These are phyloP conservation scores for zebrafish (Danio rerio) DNA, from an alignment of 2,113 vertebrate species.

Conservation along the genomic window DNA sequence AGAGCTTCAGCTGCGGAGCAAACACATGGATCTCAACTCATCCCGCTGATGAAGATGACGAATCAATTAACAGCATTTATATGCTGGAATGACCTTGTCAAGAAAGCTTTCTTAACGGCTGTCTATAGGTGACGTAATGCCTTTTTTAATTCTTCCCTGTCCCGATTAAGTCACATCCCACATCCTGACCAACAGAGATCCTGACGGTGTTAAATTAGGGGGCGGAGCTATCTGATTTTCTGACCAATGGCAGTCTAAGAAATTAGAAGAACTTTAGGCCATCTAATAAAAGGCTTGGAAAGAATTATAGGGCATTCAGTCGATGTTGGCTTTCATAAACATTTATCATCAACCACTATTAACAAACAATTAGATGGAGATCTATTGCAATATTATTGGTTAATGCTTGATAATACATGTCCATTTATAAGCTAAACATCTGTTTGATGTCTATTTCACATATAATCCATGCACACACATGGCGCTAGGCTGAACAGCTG, in stretches of 20 bases:
- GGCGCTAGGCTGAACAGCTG: too few relatives aligned
- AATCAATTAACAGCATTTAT: conserved; percentile 22
- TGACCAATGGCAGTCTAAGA: background rate
- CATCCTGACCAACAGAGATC: background rate
- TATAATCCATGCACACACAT: too few relatives aligned
- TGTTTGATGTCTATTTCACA: too few relatives aligned
- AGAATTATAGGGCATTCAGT: too few relatives aligned
- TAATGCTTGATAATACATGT: too few relatives aligned
- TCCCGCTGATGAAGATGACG: conserved; percentile 15
- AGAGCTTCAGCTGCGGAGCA: conserved; percentile 26
- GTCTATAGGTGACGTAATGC: background rate
- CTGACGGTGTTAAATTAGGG: background rate
- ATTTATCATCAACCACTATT: too few relatives aligned
- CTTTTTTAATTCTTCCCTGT: background rate
- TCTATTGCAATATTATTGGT: too few relatives aligned
- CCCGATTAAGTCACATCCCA: background rate
- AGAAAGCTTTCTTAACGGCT: background rate
- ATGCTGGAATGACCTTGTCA: conserved; percentile 28
- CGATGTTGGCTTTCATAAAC: too few relatives aligned
- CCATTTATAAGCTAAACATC: too few relatives aligned
- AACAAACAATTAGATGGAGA: too few relatives aligned
- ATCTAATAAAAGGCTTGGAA: too few relatives aligned
- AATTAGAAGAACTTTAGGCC: too few relatives aligned
- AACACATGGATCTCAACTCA: conserved; percentile 30
- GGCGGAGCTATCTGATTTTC: background rate